A percentile compares a stretch with the other conserved stretches of the same genome.
Conservation (phyloP, 2,888 invertebrate species). For the Empis livida region DNA sequence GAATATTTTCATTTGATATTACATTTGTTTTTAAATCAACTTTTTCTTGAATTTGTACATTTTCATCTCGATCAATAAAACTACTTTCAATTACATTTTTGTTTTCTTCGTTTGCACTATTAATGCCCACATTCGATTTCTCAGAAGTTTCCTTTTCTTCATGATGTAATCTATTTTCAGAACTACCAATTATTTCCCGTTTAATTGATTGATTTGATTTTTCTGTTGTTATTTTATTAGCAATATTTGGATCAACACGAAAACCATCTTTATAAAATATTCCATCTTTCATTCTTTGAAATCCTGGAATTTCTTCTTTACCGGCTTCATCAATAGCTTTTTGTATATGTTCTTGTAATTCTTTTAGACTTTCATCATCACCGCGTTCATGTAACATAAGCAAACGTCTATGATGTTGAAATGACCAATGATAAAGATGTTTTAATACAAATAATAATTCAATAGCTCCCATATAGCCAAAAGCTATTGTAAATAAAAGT, state of each 20-base stretch:
- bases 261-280: slow-evolving; percentile 30
- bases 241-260: slow-evolving; percentile 21
- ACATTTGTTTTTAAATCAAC: background rate
- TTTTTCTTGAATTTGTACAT: background rate
- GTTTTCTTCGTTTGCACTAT: background rate
- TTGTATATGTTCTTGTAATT: slow-evolving; percentile 25
- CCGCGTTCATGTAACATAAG: slow-evolving; percentile 7
- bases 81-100: background rate
- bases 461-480: slow-evolving; percentile 60
- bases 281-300: slow-evolving; percentile 31
- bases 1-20: background rate
- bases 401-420: slow-evolving; percentile 18
- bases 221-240: background rate
- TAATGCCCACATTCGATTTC: background rate
- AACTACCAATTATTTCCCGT: slow-evolving; percentile 5
- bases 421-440: slow-evolving; percentile 31
- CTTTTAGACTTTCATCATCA: slow-evolving; percentile 14
- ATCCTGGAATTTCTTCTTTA: slow-evolving; percentile 17
- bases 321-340: slow-evolving; percentile 20
- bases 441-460: slow-evolving; percentile 39
- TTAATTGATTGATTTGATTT: slow-evolving; percentile 10
- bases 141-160: slow-evolving; percentile 12
- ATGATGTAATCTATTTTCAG: slow-evolving; percentile 15
- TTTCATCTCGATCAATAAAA: background rate
- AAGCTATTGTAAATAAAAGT: slow-evolving; percentile 56